Conservation (phyloP, 2,888 invertebrate genomes). For the Volucella zonaria region DNA sequence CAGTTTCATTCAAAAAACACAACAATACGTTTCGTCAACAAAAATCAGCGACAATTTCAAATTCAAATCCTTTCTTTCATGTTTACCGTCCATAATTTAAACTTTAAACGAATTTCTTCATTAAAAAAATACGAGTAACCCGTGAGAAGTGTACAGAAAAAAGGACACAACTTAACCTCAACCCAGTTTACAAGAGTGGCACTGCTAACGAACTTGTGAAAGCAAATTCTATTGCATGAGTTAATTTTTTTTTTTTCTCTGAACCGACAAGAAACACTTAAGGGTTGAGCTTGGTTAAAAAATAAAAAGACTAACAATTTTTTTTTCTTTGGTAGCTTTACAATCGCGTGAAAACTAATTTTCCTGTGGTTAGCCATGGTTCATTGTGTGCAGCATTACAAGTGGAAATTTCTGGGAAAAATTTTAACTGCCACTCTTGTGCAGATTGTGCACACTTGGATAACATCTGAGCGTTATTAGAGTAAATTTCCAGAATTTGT, state of each 20-base stretch:
- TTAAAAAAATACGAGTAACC: too few relatives aligned
- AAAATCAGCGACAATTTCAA: too few relatives aligned
- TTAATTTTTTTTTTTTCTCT: neutral
- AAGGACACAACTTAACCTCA: constrained; percentile 25
- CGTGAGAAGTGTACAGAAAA: neutral
- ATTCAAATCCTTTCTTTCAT: too few relatives aligned
- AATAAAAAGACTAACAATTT: neutral
- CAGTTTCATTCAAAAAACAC: too few relatives aligned
- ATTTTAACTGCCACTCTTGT: neutral
- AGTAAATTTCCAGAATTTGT: too few relatives aligned
- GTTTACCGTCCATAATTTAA: too few relatives aligned
- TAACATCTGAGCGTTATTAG: too few relatives aligned
- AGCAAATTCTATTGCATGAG: constrained; percentile 24
- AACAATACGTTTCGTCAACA: too few relatives aligned
- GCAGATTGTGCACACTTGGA: neutral
- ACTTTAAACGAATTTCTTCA: too few relatives aligned
- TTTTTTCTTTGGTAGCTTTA: neutral
- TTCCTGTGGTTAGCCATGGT: constrained; percentile 9
- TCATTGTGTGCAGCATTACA: constrained; percentile 7
- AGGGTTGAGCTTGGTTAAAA: too few relatives aligned
- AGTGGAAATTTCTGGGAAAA: neutral
- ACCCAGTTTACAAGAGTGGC: constrained; percentile 21
- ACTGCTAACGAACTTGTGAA: constrained; percentile 40
- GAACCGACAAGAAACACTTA: too few relatives aligned
- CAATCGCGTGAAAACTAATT: constrained; percentile 3